Evolutionary conservation across 2,888 invertebrate genomes (phyloP).

Genomic region (Theretra japonica): DNA sequence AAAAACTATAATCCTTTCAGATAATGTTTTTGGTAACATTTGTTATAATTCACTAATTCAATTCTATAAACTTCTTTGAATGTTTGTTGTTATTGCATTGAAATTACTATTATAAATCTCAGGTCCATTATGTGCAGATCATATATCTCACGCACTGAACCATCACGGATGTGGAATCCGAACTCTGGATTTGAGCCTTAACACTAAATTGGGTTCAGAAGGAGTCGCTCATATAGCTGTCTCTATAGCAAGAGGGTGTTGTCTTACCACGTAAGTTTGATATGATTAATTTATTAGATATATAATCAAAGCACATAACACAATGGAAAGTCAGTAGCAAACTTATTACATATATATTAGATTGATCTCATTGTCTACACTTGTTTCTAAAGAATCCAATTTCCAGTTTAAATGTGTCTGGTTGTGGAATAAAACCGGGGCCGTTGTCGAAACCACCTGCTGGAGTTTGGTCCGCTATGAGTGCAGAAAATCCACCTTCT

Average conservation of each 20-base stretch:
- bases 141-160: conserved; percentile 71
- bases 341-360: no score
- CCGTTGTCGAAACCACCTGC: conserved; percentile 70
- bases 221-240: conserved; percentile 77
- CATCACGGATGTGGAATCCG: conserved; percentile 70
- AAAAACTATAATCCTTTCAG: conserved; percentile 75
- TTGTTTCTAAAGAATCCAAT: no score
- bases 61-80: not conserved
- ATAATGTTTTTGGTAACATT: conserved; percentile 80
- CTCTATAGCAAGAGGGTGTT: conserved; percentile 78
- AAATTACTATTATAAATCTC: conserved; percentile 31
- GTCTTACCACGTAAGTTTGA: conserved; percentile 67
- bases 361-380: no score
- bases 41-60: conserved; percentile 16
- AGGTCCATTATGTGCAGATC: conserved; percentile 75
- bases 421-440: conserved; percentile 75
- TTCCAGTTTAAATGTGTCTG: conserved; percentile 77
- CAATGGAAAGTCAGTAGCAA: no score
- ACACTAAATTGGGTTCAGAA: conserved; percentile 74
- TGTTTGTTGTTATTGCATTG: not conserved
- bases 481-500: conserved; percentile 75
- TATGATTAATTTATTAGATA: conserved; percentile 19
- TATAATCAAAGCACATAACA: no score
- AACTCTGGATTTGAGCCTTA: conserved; percentile 72
- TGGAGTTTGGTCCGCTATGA: conserved; percentile 80